Percentiles rank a stretch among this genome's conserved stretches.
These are phyloP conservation scores for Globicephala melas DNA, from an alignment of 2,113 vertebrate genomes.

Conservation along the genomic window DNA sequence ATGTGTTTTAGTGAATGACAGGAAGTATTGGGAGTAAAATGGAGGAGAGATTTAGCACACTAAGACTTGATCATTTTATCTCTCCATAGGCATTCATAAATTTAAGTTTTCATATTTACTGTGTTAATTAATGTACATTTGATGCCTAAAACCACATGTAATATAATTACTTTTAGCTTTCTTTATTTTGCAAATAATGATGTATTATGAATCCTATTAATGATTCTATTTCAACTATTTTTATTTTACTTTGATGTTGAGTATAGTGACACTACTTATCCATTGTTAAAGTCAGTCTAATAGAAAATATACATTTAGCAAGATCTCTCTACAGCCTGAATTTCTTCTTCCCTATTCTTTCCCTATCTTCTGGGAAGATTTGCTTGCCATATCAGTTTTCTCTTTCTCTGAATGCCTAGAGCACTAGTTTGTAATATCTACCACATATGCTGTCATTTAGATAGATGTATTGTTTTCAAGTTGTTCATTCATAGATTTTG, in stretches of 20 bases:
- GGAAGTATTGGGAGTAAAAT: background rate
- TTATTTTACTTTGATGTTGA: constrained; percentile 1
- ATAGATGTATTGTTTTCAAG: background rate
- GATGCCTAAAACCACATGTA: background rate
- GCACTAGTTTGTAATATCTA: background rate
- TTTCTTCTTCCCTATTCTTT: background rate
- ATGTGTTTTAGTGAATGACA: background rate
- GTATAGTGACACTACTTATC: background rate
- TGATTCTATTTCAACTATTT: constrained; percentile 27
- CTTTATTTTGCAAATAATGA: background rate
- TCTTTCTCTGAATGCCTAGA: background rate
- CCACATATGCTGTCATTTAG: background rate
- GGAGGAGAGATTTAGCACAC: background rate
- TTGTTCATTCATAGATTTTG: constrained; percentile 24
- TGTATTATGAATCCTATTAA: background rate
- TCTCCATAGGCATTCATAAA: background rate
- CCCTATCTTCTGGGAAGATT: background rate
- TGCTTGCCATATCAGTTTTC: background rate
- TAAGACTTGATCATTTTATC: constrained; percentile 3
- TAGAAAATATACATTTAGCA: background rate
- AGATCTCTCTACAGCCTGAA: background rate
- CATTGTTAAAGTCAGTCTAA: background rate
- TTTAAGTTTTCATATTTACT: background rate
- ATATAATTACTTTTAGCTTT: background rate
- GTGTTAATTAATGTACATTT: background rate